These are phyloP conservation scores for Acrocephalus scirpaceus DNA, from an alignment of 2,797 vertebrate species.

Conservation along the genomic window DNA sequence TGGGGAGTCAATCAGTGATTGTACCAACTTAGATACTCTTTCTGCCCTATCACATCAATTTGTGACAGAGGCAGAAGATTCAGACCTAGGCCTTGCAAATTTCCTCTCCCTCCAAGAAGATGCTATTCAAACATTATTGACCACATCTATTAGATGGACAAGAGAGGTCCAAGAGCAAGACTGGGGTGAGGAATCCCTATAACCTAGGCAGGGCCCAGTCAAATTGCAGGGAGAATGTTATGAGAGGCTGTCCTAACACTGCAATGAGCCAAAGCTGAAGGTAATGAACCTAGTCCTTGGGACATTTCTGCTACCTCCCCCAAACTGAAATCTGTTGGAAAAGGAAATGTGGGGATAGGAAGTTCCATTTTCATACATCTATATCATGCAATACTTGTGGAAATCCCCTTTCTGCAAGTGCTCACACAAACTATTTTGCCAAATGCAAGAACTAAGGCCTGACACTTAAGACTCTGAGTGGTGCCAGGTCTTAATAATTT, in stretches of 20 bases:
- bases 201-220: neutral
- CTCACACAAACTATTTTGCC: neutral
- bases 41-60: too few relatives aligned
- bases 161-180: neutral
- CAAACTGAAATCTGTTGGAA: neutral
- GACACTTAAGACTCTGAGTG: neutral
- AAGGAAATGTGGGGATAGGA: neutral
- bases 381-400: neutral
- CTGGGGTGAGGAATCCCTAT: neutral
- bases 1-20: neutral
- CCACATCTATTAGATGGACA: neutral
- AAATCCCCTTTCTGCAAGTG: neutral
- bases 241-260: neutral
- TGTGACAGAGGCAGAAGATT: neutral
- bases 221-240: neutral
- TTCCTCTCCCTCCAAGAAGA: neutral
- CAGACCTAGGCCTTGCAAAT: neutral
- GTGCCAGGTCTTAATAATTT: neutral
- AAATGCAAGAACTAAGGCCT: neutral
- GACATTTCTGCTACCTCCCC: neutral
- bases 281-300: neutral
- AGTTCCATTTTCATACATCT: neutral
- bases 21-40: neutral
- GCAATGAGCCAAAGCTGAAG: neutral
- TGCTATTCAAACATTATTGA: rapidly evolving